phyloP scores from a whole-genome alignment of 2,113 vertebrate species.

The Trichomycterus rosablanca region DNA sequence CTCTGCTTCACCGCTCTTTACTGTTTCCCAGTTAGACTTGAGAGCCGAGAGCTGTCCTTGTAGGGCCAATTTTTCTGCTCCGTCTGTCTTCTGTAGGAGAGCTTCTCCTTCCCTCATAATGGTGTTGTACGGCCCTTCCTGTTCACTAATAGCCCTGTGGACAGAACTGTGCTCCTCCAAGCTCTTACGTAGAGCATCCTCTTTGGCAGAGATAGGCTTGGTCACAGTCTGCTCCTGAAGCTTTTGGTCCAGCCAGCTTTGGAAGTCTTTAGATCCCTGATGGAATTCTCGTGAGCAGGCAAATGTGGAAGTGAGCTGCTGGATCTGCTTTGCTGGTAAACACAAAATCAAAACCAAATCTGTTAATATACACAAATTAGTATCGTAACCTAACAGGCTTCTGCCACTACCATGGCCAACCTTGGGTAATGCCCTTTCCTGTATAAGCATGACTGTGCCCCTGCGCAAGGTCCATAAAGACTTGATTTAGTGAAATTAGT shows the following conservation, averaged over 20 bases:
- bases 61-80: slow-evolving; percentile 78
- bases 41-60: slow-evolving; percentile 80
- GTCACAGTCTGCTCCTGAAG: slow-evolving; percentile 73
- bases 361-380: background rate
- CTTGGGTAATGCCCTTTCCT: too few species aligned
- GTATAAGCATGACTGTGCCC: too few species aligned
- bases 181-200: slow-evolving; percentile 70
- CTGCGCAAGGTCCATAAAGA: too few species aligned
- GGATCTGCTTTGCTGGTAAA: slow-evolving; percentile 76
- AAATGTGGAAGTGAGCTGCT: slow-evolving; percentile 84
- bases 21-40: slow-evolving; percentile 80
- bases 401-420: too few species aligned
- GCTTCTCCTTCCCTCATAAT: slow-evolving; percentile 81
- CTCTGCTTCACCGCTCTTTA: slow-evolving; percentile 75
- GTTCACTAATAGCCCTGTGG: slow-evolving; percentile 63
- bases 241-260: slow-evolving; percentile 80
- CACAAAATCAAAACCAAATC: slow-evolving; percentile 1
- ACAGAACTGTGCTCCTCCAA: slow-evolving; percentile 77
- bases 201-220: slow-evolving; percentile 72
- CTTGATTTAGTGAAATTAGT: too few species aligned
- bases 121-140: slow-evolving; percentile 74
- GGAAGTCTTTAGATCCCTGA: slow-evolving; percentile 87
- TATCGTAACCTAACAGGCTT: too few species aligned
- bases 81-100: slow-evolving; percentile 84
- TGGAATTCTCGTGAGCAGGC: slow-evolving; percentile 91